phyloP scores from a whole-genome alignment of 2,113 vertebrate genomes.

The Rhodinocichla rosea region DNA sequence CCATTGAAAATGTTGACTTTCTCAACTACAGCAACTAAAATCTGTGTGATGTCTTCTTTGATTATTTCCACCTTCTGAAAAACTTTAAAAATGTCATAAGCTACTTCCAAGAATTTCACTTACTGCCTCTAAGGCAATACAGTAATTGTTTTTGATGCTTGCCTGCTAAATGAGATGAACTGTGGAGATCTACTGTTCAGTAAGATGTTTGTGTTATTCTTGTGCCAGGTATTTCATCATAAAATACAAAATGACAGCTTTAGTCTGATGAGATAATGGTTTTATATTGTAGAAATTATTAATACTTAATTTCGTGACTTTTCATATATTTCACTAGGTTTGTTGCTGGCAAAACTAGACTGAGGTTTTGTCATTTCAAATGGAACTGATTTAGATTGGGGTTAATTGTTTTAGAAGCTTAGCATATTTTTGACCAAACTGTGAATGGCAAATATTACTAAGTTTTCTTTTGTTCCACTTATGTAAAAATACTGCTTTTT shows the following conservation, averaged over 20 bases:
- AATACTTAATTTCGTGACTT: neutral
- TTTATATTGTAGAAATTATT: neutral
- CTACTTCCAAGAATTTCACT: neutral
- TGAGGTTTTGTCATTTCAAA: neutral
- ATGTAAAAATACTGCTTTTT: neutral
- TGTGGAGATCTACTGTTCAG: neutral
- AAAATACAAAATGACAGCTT: neutral
- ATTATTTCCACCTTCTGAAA: neutral
- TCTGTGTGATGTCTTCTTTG: neutral
- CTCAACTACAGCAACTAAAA: neutral
- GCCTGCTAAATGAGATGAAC: neutral
- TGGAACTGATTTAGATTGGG: neutral
- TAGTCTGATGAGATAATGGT: neutral
- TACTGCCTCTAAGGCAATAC: neutral
- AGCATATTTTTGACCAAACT: neutral
- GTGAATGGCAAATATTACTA: neutral
- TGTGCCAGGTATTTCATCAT: neutral
- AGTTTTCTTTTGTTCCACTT: neutral
- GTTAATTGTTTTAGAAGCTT: neutral
- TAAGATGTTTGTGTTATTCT: neutral
- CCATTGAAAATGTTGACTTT: neutral
- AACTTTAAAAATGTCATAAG: neutral
- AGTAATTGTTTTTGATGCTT: neutral
- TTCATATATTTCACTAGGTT: neutral
- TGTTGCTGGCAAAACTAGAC: neutral